Evolutionary conservation across 2,888 invertebrate species (phyloP).

Genomic region (Callyntrura guangdongensis): DNA sequence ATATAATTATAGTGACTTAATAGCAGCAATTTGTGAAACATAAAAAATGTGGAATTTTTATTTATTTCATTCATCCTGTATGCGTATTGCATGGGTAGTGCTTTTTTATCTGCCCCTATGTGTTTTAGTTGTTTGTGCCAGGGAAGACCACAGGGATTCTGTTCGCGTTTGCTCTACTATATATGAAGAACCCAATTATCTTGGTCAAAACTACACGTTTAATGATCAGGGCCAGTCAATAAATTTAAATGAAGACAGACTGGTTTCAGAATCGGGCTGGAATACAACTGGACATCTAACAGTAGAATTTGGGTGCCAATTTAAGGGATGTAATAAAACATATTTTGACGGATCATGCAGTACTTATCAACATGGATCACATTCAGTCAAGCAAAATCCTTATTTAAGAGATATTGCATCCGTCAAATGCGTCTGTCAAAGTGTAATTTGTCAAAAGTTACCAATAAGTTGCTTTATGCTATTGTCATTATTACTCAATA

Average conservation of each 20-base stretch:
- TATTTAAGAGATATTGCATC: constrained; percentile 9
- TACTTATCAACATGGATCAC: background rate
- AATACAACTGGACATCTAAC: constrained; percentile 26
- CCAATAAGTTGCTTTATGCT: too few species aligned
- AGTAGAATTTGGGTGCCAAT: constrained; percentile 1
- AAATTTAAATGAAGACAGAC: constrained; percentile 38
- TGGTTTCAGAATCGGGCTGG: constrained; percentile 35
- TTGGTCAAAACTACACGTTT: background rate
- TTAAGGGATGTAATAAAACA: constrained; percentile 53
- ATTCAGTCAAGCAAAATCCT: background rate
- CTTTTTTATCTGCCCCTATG: too few species aligned
- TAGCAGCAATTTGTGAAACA: too few species aligned
- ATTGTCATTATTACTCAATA: background rate
- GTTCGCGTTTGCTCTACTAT: too few species aligned
- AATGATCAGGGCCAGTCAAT: constrained; percentile 37
- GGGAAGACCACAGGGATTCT: too few species aligned
- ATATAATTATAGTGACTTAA: too few species aligned
- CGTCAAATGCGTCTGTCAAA: constrained; percentile 23
- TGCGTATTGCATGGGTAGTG: constrained; percentile 63
- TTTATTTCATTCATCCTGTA: background rate
- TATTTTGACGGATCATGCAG: constrained; percentile 54
- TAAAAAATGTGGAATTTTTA: too few species aligned
- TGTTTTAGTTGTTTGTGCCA: too few species aligned
- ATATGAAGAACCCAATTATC: too few species aligned
- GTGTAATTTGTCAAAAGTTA: constrained; percentile 34